Evolutionary conservation across 2,113 vertebrate species (phyloP).

Genomic region (Sinocyclocheilus anshuiensis): DNA sequence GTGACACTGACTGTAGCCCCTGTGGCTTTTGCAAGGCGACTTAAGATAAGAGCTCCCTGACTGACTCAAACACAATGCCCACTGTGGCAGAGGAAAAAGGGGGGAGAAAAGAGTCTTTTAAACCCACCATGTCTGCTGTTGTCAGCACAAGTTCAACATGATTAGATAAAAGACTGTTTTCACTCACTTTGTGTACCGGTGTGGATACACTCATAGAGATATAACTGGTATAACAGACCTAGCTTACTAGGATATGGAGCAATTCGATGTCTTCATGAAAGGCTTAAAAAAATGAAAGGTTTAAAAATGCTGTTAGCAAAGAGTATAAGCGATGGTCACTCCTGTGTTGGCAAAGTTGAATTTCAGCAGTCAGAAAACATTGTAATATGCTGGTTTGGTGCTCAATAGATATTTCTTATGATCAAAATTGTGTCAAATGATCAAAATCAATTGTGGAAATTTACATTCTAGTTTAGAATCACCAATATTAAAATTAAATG

Average conservation of each 20-base stretch:
- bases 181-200: conserved; percentile 55
- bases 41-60: conserved; percentile 65
- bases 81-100: conserved; percentile 59
- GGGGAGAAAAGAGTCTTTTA: conserved; percentile 62
- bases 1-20: conserved; percentile 61
- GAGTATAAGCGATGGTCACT: not conserved
- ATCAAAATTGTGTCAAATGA: not conserved
- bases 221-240: conserved; percentile 47
- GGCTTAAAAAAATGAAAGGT: not conserved
- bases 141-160: conserved; percentile 72
- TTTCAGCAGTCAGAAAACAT: not conserved
- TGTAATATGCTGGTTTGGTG: not conserved
- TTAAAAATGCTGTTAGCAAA: not conserved
- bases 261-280: not conserved
- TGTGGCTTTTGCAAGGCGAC: conserved; percentile 59
- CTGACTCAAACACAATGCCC: conserved; percentile 62
- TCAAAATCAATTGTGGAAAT: not conserved
- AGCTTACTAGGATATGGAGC: not conserved
- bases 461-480: too few relatives aligned
- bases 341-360: not conserved
- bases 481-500: not conserved
- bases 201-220: conserved; percentile 50
- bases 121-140: conserved; percentile 66
- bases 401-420: not conserved
- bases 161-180: conserved; percentile 70